These are phyloP conservation scores for Hiodon tergisus DNA, from an alignment of 2,113 vertebrate species.

Conservation along the genomic window DNA sequence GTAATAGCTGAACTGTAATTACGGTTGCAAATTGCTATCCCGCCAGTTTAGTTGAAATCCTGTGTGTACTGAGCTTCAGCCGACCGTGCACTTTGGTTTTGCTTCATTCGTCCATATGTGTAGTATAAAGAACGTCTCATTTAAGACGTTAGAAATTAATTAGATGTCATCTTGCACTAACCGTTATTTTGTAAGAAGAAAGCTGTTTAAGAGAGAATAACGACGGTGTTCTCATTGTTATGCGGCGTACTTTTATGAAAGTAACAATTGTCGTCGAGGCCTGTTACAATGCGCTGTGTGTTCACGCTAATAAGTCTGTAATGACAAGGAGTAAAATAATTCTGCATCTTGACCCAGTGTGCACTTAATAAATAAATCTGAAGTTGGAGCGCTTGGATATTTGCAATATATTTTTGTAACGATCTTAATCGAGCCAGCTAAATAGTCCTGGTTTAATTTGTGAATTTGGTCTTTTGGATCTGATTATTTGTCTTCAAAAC, in stretches of 20 bases:
- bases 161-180: no score
- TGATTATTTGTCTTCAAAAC: no score
- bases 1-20: conserved; percentile 1
- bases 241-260: not conserved
- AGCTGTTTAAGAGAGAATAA: no score
- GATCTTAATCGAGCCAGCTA: no score
- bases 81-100: not conserved
- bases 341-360: not conserved
- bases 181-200: no score
- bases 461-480: no score
- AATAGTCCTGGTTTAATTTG: no score
- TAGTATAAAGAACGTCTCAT: no score
- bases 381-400: not conserved
- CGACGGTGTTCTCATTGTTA: not conserved
- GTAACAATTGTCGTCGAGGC: not conserved
- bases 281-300: conserved; percentile 7
- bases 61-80: not conserved
- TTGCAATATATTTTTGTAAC: not conserved
- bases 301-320: not conserved
- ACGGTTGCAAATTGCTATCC: no score
- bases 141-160: no score
- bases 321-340: not conserved
- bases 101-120: no score
- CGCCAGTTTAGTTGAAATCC: not conserved
- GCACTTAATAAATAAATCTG: not conserved